Base-by-base conservation (phyloP, 2,797 vertebrate genomes). In the Falco columbarius region DNA sequence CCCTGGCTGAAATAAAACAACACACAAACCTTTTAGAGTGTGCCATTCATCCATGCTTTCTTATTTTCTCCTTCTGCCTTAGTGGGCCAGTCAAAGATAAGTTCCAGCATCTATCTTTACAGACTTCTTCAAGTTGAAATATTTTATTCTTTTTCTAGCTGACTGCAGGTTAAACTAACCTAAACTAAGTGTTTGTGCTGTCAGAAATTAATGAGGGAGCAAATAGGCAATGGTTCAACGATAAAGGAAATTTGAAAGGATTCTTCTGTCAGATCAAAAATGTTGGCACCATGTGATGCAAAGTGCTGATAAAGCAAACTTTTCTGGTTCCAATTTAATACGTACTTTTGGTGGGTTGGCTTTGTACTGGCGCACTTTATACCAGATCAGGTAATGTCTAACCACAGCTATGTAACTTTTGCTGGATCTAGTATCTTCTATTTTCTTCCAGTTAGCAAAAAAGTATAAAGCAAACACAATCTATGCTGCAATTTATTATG, bases 251-350 rank as follows among this genome's bases (percentile, higher is more conserved):
- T 24, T 1, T 40, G 76, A 34, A 29, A 71, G 56, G 36, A 19
- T 89, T 72, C 70, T 84, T 55, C 51, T 42, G 23, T 55, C 30
- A 7, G 3, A 11, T 56, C 34, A 56, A 13, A 46, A 72, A 29
- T 19, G 6, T n/a, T n/a, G 15, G 26, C 30, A 8, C 3, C 2
- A 9, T 0, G 0, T 20, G 23, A 10, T 59, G 19, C 42, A 12
- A 42, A 56, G 58, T 21, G 56, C 61, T 76, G 61, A 26, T 10
- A 46, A 29, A 80, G 29, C 6, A 20, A 34, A 47, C 30, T 40
- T 23, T 36, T 6, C 27, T 82, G 46, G 5, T 46, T 87, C 12
- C 5, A 21, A 0, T 27, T 42, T 2, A 20, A 36, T 14, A 27
- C 12, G 6, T 8, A 1, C 12, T 58, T 24, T 7, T 3, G 6